Percentiles rank a stretch among this genome's conserved stretches.
These are phyloP conservation scores for Acrobasis consociella DNA, from an alignment of 2,888 invertebrate species.

Conservation along the genomic window DNA sequence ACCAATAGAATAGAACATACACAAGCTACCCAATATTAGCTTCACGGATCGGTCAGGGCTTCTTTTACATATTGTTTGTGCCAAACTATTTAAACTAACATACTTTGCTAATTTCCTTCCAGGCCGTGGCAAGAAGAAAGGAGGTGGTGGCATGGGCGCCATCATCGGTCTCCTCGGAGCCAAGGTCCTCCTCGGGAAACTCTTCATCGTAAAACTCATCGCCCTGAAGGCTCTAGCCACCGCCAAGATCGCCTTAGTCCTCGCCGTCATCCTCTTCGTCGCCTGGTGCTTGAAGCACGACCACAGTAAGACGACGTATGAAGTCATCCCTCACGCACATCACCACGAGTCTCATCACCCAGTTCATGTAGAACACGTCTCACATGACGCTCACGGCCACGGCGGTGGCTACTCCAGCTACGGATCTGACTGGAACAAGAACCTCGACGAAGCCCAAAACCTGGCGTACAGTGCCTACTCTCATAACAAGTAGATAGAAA, in stretches of 20 bases:
- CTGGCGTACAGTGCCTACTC: constrained; percentile 87
- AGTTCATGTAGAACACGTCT: constrained; percentile 79
- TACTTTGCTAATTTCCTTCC: constrained; percentile 39
- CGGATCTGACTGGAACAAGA: constrained; percentile 77
- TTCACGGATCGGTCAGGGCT: too few species aligned
- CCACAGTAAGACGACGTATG: constrained; percentile 73
- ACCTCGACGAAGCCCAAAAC: constrained; percentile 86
- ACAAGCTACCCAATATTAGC: too few species aligned
- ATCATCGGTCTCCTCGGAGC: constrained; percentile 85
- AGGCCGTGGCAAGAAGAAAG: constrained; percentile 90
- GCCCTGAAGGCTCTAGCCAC: constrained; percentile 92
- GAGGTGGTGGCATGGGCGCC: constrained; percentile 86
- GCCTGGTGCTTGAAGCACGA: constrained; percentile 74
- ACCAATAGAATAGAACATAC: too few species aligned
- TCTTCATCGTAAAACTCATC: constrained; percentile 90
- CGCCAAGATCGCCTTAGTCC: constrained; percentile 90
- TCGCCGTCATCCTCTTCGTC: constrained; percentile 86
- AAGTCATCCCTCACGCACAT: constrained; percentile 72
- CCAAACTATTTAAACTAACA: too few species aligned
- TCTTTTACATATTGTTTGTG: too few species aligned
- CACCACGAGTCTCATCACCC: constrained; percentile 85
- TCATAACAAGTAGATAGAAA: constrained; percentile 57
- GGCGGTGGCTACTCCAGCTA: constrained; percentile 59
- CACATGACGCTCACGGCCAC: constrained; percentile 65
- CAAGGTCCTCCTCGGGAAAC: constrained; percentile 71